Conservation (phyloP, 1,140 invertebrate species). For the Cydia fagiglandana region DNA sequence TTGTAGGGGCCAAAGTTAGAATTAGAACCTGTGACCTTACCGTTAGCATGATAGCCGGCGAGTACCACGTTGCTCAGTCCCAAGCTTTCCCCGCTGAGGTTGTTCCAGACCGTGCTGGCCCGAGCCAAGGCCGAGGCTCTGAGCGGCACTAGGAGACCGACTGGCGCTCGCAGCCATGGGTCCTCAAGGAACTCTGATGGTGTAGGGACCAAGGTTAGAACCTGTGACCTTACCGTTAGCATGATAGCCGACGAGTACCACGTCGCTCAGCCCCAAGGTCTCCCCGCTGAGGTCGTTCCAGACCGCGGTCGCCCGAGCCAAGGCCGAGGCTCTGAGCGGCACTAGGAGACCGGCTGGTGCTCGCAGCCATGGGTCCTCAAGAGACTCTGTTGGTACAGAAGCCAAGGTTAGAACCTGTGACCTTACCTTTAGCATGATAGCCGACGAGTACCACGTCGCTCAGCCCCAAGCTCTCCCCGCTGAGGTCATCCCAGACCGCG, state of each 20-base stretch:
- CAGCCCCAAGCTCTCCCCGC: constrained; percentile 58
- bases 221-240: constrained; percentile 59
- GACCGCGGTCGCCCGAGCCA: constrained; percentile 75
- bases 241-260: constrained; percentile 72
- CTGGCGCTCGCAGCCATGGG: constrained; percentile 67
- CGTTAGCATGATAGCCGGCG: constrained; percentile 71
- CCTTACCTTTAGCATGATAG: constrained; percentile 71
- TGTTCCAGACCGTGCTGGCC: constrained; percentile 76
- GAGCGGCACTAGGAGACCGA: constrained; percentile 78
- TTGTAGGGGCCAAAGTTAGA: no score
- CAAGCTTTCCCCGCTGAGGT: constrained; percentile 55
- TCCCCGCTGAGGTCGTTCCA: constrained; percentile 70
- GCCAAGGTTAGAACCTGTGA: background rate
- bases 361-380: constrained; percentile 68
- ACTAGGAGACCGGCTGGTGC: constrained; percentile 80
- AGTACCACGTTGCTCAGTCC: constrained; percentile 68
- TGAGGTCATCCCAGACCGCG: constrained; percentile 74
- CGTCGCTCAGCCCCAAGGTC: constrained; percentile 62
- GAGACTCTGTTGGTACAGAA: background rate
- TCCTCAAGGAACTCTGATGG: background rate
- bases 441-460: constrained; percentile 69
- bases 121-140: constrained; percentile 70
- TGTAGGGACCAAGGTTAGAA: background rate
- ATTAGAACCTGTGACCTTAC: constrained; percentile 50
- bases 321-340: constrained; percentile 67